A percentile compares a stretch with the other conserved stretches of the same genome.
Conservation (phyloP, 2,888 invertebrate species). For the Drosophila robusta region DNA sequence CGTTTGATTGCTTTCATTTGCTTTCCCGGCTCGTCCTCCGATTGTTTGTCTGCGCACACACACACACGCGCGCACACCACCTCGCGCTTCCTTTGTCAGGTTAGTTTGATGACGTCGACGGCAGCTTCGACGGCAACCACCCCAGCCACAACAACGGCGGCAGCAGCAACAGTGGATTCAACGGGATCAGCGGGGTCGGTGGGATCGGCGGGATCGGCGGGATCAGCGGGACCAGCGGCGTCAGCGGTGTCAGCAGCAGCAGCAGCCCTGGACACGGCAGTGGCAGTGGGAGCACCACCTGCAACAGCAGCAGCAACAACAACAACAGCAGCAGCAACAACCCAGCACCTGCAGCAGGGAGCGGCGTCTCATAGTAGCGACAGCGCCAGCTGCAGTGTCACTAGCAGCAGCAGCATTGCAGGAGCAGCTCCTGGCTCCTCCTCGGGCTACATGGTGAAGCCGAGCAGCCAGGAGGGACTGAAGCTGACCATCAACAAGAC, state of each 20-base stretch:
- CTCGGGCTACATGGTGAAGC: constrained; percentile 95
- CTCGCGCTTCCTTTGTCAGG: constrained; percentile 83
- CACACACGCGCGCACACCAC: constrained; percentile 42
- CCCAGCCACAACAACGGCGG: constrained; percentile 38
- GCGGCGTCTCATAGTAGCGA: constrained; percentile 50
- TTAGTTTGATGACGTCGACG: constrained; percentile 85
- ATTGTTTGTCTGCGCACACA: constrained; percentile 46
- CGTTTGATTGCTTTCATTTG: constrained; percentile 73
- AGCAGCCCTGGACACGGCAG: constrained; percentile 32
- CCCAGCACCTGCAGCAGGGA: constrained; percentile 34
- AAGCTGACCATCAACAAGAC: constrained; percentile 97
- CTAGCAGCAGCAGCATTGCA: constrained; percentile 42
- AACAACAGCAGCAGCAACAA: constrained; percentile 20
- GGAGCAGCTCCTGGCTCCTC: constrained; percentile 75
- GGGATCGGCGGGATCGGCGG: no score
- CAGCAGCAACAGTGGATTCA: constrained; percentile 44
- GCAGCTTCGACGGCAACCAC: constrained; percentile 72
- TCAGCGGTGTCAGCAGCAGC: constrained; percentile 18
- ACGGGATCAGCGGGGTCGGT: neutral
- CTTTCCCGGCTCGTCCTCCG: constrained; percentile 57
- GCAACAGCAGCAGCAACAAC: constrained; percentile 22
- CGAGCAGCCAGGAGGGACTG: constrained; percentile 93
- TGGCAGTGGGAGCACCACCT: constrained; percentile 31
- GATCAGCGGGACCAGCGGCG: constrained; percentile 11
- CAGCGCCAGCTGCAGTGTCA: constrained; percentile 38